Evolutionary conservation across 1,140 invertebrate genomes (phyloP), one percentile per base, ranked within the genome.

Genomic region (Atta texana): DNA sequence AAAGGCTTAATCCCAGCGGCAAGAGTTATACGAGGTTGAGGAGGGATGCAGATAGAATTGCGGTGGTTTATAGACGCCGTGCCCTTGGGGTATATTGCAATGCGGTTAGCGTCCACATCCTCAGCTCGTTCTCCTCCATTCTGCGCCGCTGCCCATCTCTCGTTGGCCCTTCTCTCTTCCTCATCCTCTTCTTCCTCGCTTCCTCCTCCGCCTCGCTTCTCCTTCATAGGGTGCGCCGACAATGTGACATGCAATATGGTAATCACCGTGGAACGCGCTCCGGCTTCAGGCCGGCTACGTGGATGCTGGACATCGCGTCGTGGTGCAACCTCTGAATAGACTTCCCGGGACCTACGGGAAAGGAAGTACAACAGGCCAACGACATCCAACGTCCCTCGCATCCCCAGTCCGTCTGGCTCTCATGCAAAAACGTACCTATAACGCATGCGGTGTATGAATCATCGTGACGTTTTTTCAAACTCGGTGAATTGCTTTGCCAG

Each of bases 201-300:
- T 39, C 49, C 34, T 66, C 21, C 66, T 69, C 76, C 61, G 39
- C 28, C 76, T 57, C 55, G 14, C 49, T 77, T 71, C 69, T 69
- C 69, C 72, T 55, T 88, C 81, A 76, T 90, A 88, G 88, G 88
- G 88, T 88, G 91, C 91, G 91, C 86, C 89, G 88, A 90, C 89
- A 90, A 90, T 90, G 89, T 90, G 89, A 90, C 89, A 90, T 90
- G 89, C 89, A 90, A 90, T 92, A 92, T 92, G 91, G 91, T 92
- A 92, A 92, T 92, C 91, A 92, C 91, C 91, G 88, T 91, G 88
- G 86, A 89, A 71, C 81, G 74, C 85, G 87, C 90, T 91, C 61
- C 76, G 87, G 87, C 90, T 91, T 57, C 76, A 85, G 88, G 87
- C 88, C 74, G n/a, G n/a, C 82, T 87, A 80, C 74, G 81, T 86